Conservation (phyloP, 2,888 invertebrate species). For the Exephanes ischioxanthus region DNA sequence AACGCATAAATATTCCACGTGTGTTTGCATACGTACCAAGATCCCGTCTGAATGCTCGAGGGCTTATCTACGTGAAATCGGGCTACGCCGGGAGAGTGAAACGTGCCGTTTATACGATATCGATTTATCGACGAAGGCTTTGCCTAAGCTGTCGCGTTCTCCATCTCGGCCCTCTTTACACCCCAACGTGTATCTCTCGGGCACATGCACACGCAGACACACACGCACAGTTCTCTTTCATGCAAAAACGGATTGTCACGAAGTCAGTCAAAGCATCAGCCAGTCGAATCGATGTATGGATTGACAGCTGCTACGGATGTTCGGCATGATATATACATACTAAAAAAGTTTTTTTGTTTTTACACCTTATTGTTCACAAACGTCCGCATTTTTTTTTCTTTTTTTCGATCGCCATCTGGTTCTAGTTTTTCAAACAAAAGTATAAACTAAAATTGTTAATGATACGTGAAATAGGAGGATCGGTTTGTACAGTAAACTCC, state of each 20-base stretch:
- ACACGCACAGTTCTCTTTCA: neutral
- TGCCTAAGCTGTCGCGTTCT: constrained; percentile 55
- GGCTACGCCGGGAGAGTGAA: constrained; percentile 55
- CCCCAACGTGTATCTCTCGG: constrained; percentile 14
- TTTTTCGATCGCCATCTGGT: no score
- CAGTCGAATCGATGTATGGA: neutral
- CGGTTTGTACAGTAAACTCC: no score
- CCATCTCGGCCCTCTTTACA: constrained; percentile 45
- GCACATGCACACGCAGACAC: neutral
- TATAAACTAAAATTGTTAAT: no score
- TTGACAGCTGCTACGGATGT: neutral
- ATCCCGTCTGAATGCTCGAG: constrained; percentile 63
- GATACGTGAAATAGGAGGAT: no score
- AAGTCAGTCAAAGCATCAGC: constrained; percentile 3
- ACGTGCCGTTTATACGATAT: constrained; percentile 64
- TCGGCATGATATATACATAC: neutral
- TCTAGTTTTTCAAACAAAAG: no score
- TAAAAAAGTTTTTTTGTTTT: no score
- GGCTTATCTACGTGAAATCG: constrained; percentile 64
- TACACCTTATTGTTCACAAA: no score
- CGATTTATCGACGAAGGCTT: constrained; percentile 67
- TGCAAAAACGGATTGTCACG: constrained; percentile 18
- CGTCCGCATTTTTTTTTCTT: no score
- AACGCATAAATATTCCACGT: constrained; percentile 67
- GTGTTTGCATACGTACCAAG: constrained; percentile 68